Base-by-base conservation (phyloP, 2,888 invertebrate genomes). In the Apodemia duryi region DNA sequence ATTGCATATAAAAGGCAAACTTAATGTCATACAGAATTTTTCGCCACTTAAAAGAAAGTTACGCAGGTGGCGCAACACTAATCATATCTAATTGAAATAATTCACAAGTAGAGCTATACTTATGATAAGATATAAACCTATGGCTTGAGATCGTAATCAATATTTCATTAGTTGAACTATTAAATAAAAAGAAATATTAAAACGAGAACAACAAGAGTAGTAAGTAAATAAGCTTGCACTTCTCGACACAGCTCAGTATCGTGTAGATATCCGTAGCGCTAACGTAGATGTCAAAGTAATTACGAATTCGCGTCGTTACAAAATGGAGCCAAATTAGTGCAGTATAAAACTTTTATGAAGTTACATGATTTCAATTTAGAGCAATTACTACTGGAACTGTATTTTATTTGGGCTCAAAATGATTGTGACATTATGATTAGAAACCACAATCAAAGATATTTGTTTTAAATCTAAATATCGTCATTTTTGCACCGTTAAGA, bases 271-370 rank as follows among this genome's bases (percentile, higher is more conserved):
- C 43, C 41, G 57, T 66, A 38, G 61, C 35, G 49, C 61, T 28
- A 63, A 52, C 63, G 67, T 65, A 65, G 65, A 63, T 46, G 49
- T 52, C 62, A 62, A 64, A 54, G 67, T 62, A 61, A 65, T 63
- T 67, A 67, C 65, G 54, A 67, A 65, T 65, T 61, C 43, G 35
- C 52, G 63, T 67, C 61, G 67, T 32, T 43, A 38, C 46, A 28
- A 63, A 65, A 65, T 49, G 63, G 38, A 51, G 51, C 51, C 51
- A 7, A 21, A 21, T 51, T 51, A 51, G 51, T 46, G 4, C 13
- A 13, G 21, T 4, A 51, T n/a, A 51, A 51, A 51, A 51, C 21
- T 51, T 51, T 49, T 13, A 21, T 7, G 51, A 21, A 46, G 51
- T 51, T 51, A 51, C 51, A 51, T 51, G n/a, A 51, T 51, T 46